phyloP scores from a whole-genome alignment of 2,113 vertebrate species.

The Elephas maximus region DNA sequence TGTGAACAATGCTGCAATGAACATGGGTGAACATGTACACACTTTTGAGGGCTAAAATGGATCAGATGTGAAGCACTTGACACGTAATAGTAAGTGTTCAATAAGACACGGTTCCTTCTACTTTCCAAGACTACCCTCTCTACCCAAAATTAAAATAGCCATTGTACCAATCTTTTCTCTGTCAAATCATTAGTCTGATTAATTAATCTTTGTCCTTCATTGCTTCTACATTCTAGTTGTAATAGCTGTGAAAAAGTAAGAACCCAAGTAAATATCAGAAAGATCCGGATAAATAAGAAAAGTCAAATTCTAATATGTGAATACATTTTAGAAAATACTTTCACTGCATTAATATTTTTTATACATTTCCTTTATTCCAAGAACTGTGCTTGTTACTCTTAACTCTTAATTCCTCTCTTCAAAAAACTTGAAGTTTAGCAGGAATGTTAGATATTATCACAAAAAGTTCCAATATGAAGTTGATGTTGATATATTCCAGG shows the following conservation, averaged over 20 bases:
- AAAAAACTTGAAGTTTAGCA: background rate
- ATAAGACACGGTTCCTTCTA: background rate
- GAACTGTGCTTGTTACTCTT: background rate
- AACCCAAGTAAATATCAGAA: background rate
- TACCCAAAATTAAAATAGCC: slow-evolving; percentile 15
- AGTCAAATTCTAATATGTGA: background rate
- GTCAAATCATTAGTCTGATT: background rate
- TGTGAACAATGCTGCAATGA: too few relatives aligned
- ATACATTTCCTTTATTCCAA: background rate
- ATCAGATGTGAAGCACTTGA: background rate
- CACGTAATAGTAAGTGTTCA: background rate
- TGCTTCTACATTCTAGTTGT: background rate
- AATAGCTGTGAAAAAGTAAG: background rate
- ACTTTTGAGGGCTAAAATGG: background rate
- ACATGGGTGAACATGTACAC: too few relatives aligned
- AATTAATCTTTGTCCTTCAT: background rate
- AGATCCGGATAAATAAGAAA: slow-evolving; percentile 33
- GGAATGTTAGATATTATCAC: background rate
- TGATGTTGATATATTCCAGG: background rate
- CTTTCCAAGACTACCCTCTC: background rate
- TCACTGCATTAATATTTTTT: background rate
- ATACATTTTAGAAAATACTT: background rate
- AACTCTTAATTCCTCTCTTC: background rate
- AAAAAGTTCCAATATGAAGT: background rate
- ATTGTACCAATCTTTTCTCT: background rate